phyloP scores from a whole-genome alignment of 2,888 invertebrate genomes.

The Drosophila merina region DNA sequence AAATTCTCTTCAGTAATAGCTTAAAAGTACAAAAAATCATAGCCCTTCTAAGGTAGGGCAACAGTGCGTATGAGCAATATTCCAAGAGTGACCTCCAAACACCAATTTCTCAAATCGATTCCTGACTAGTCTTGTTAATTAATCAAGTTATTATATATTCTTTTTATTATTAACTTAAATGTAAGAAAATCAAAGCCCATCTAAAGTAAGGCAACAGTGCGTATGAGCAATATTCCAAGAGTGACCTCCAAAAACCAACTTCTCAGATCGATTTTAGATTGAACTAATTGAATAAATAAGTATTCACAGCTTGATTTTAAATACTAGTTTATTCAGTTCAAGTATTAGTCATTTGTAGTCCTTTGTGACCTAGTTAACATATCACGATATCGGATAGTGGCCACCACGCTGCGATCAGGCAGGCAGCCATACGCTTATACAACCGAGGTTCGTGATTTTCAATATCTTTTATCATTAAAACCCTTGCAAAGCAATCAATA shows the following conservation, averaged over 20 bases:
- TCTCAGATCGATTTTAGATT: not conserved
- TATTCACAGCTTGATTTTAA: not conserved
- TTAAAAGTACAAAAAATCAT: too few relatives aligned
- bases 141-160: too few relatives aligned
- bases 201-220: not conserved
- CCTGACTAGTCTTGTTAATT: too few relatives aligned
- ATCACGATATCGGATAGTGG: constrained; percentile 27
- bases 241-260: not conserved
- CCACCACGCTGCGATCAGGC: constrained; percentile 50
- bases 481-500: constrained; percentile 26
- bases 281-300: not conserved
- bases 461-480: constrained; percentile 25
- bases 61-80: too few relatives aligned
- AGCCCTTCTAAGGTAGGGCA: not conserved
- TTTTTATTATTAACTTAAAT: too few relatives aligned
- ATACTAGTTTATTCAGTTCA: not conserved
- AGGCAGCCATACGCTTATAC: constrained; percentile 26
- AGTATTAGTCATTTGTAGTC: not conserved
- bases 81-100: too few relatives aligned
- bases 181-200: too few relatives aligned
- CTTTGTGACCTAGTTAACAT: constrained; percentile 13
- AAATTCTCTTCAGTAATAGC: too few relatives aligned
- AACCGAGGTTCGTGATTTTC: constrained; percentile 49
- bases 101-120: too few relatives aligned
- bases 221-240: not conserved